These are phyloP conservation scores for Conomelus anceps DNA, from an alignment of 2,888 invertebrate species.

Conservation along the genomic window DNA sequence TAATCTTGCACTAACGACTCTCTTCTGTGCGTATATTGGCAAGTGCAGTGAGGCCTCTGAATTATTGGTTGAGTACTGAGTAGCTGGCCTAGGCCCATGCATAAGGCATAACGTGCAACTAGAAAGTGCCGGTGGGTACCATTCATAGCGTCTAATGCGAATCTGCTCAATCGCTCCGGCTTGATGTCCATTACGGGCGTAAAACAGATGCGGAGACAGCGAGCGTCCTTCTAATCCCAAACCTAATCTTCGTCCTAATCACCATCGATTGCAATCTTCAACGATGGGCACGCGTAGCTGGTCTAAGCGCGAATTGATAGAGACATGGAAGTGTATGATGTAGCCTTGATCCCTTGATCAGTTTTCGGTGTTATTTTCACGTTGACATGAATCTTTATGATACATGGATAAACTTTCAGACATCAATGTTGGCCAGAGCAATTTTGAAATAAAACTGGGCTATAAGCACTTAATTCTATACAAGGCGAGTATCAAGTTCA, in stretches of 20 bases:
- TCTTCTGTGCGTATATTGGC: background rate
- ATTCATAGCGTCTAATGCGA: background rate
- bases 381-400: no score
- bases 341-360: no score
- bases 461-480: no score
- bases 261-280: background rate
- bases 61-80: background rate
- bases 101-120: background rate
- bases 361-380: no score
- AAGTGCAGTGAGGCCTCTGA: background rate
- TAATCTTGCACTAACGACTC: background rate
- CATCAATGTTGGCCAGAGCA: no score
- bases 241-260: background rate
- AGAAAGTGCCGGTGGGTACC: background rate
- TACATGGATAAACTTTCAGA: no score
- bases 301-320: background rate
- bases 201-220: background rate
- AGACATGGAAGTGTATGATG: background rate
- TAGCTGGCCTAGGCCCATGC: background rate
- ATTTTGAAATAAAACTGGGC: no score
- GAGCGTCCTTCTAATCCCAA: background rate
- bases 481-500: no score
- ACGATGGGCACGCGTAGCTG: background rate
- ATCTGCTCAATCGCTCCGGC: background rate
- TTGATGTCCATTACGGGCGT: background rate